Evolutionary conservation across 2,113 vertebrate genomes (phyloP).

Genomic region (Laticauda laticaudata): DNA sequence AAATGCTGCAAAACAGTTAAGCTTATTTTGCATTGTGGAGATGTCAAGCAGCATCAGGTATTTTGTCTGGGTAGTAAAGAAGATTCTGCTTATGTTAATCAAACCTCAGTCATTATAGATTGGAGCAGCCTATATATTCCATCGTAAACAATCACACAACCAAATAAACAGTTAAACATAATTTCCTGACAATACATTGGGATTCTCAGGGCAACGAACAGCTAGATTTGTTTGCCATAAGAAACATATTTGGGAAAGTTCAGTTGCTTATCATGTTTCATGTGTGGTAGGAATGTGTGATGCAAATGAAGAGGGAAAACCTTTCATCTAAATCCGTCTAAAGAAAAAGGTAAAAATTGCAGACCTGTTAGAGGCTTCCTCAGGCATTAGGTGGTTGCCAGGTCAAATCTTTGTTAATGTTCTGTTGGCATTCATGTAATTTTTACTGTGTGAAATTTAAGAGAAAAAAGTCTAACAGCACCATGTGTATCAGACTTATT

Average conservation of each 20-base stretch:
- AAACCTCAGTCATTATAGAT: background rate
- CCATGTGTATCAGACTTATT: background rate
- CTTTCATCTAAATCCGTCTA: background rate
- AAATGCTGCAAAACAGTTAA: background rate
- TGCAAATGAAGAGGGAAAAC: background rate
- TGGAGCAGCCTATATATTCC: background rate
- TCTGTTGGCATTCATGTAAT: background rate
- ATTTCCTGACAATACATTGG: constrained; percentile 1
- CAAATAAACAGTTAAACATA: background rate
- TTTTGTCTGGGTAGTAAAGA: constrained; percentile 1
- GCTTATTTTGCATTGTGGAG: background rate
- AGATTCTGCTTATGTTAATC: background rate
- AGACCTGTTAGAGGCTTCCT: background rate
- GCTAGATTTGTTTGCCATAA: background rate
- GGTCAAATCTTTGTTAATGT: background rate
- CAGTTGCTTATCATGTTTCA: background rate
- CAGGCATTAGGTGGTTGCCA: background rate
- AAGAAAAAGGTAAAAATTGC: background rate
- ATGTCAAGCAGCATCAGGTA: background rate
- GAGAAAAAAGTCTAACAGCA: background rate
- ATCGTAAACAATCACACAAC: background rate
- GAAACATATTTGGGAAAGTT: constrained; percentile 43
- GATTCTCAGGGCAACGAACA: background rate
- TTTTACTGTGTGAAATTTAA: background rate
- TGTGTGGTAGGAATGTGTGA: background rate